phyloP scores from a whole-genome alignment of 2,113 vertebrate genomes.

The Tonatia bakeri region DNA sequence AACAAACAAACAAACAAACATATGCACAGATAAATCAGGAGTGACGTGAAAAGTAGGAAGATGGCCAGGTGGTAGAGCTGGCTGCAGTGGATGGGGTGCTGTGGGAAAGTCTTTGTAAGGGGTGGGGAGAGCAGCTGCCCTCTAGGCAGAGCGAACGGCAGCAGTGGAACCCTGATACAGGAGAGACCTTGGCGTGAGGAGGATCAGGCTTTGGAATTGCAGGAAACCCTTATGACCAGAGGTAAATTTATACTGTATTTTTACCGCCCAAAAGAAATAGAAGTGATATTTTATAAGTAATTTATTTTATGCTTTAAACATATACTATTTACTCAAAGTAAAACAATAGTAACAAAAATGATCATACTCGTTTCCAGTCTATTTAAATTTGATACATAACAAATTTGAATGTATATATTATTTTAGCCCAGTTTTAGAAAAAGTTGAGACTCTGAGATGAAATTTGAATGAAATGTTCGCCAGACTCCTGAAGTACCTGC shows the following conservation, averaged over 20 bases:
- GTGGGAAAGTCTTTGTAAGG: neutral
- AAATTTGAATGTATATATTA: neutral
- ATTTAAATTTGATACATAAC: neutral
- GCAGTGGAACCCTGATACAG: neutral
- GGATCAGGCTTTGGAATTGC: neutral
- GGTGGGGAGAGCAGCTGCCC: neutral
- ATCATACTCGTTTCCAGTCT: neutral
- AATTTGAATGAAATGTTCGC: neutral
- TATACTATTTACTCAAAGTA: neutral
- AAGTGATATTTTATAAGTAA: neutral
- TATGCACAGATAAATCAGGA: neutral
- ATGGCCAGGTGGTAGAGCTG: neutral
- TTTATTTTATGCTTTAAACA: neutral
- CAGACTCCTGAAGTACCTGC: neutral
- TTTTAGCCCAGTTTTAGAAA: conserved; percentile 21
- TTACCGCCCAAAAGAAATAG: neutral
- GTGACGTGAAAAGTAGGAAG: neutral
- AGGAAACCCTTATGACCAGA: neutral
- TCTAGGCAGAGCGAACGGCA: neutral
- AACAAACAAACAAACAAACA: neutral
- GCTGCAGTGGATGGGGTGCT: neutral
- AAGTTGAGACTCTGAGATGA: neutral
- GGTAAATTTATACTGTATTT: neutral
- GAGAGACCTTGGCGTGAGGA: neutral
- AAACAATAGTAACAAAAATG: neutral